A percentile compares a stretch with the other conserved stretches of the same genome.
phyloP scores from a whole-genome alignment of 1,140 invertebrate genomes.

The Scaptomyza montana region DNA sequence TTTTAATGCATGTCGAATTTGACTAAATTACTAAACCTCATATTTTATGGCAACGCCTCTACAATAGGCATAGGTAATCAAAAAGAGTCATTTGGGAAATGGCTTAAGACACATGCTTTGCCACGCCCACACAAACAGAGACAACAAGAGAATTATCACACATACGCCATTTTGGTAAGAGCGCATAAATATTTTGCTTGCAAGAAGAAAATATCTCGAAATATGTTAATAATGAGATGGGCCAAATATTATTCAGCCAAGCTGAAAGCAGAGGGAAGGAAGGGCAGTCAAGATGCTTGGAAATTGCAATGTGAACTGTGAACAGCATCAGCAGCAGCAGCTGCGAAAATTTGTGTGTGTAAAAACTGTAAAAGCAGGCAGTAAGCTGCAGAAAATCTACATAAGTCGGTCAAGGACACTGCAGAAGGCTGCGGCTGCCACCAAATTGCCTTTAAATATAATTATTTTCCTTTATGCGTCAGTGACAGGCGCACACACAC shows the following conservation, averaged over 20 bases:
- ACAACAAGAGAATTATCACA: constrained; percentile 65
- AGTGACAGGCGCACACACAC: constrained; percentile 57
- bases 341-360: constrained; percentile 38
- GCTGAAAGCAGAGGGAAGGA: background rate
- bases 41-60: constrained; percentile 14
- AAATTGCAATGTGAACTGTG: constrained; percentile 6
- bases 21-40: constrained; percentile 35
- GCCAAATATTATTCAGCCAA: constrained; percentile 54
- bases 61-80: constrained; percentile 68
- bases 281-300: background rate
- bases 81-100: constrained; percentile 46
- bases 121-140: constrained; percentile 64
- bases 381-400: constrained; percentile 66
- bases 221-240: constrained; percentile 80
- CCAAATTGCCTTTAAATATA: constrained; percentile 83
- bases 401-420: constrained; percentile 82
- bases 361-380: constrained; percentile 63
- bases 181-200: constrained; percentile 62
- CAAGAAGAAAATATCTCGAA: constrained; percentile 77
- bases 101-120: constrained; percentile 73
- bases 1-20: constrained; percentile 8
- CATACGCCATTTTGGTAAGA: constrained; percentile 61
- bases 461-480: constrained; percentile 79
- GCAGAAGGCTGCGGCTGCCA: constrained; percentile 72
- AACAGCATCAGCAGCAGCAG: constrained; percentile 19